These are phyloP conservation scores for Denticeps clupeoides DNA, from an alignment of 2,797 vertebrate species.

Conservation along the genomic window DNA sequence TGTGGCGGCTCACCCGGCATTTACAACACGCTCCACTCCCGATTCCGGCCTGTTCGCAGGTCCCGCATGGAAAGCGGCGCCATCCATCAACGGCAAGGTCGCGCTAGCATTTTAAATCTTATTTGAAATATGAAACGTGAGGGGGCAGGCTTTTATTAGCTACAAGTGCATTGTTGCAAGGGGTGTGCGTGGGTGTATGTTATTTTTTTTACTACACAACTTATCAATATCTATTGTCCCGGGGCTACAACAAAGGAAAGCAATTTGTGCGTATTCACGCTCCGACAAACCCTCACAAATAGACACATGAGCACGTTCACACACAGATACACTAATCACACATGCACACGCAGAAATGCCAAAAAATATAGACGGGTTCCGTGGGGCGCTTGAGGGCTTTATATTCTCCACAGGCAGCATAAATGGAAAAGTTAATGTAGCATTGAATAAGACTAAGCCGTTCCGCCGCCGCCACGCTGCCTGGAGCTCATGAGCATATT, in stretches of 20 bases:
- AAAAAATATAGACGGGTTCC: slow-evolving; percentile 45
- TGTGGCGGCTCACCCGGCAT: background rate
- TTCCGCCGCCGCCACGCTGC: slow-evolving; percentile 65
- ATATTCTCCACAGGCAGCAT: slow-evolving; percentile 72
- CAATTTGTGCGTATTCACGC: slow-evolving; percentile 42
- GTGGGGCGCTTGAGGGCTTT: slow-evolving; percentile 61
- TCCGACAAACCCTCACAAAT: slow-evolving; percentile 16
- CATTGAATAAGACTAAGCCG: slow-evolving; percentile 77
- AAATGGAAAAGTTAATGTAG: slow-evolving; percentile 92
- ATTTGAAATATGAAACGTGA: background rate
- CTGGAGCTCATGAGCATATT: slow-evolving; percentile 66
- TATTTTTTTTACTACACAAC: slow-evolving; percentile 28
- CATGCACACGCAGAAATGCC: slow-evolving; percentile 8
- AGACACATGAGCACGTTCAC: background rate
- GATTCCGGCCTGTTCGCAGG: background rate
- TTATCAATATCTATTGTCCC: slow-evolving; percentile 41
- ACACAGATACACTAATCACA: slow-evolving; percentile 5
- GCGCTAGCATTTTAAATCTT: background rate
- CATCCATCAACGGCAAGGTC: background rate
- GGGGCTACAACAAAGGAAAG: slow-evolving; percentile 43
- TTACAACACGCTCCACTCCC: background rate
- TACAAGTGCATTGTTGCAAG: background rate
- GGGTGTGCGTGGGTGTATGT: slow-evolving; percentile 18
- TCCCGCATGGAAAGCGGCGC: background rate
- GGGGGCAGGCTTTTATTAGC: background rate